phyloP scores from a whole-genome alignment of 2,113 vertebrate species.

The Chloropsis hardwickii region DNA sequence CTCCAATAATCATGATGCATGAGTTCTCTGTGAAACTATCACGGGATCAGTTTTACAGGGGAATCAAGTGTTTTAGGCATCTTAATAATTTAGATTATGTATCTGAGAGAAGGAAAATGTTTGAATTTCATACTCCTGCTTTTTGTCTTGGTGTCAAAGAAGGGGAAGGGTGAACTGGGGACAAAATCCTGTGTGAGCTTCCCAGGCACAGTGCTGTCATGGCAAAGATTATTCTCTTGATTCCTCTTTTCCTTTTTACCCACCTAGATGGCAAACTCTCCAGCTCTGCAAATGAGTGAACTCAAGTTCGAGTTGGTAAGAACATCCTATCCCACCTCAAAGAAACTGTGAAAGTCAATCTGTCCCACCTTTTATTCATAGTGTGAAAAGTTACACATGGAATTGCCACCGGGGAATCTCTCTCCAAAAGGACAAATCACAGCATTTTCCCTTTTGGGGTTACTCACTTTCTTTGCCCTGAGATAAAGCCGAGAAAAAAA shows the following conservation, averaged over 20 bases:
- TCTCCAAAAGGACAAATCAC: neutral
- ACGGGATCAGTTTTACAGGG: neutral
- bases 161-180: neutral
- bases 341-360: neutral
- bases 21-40: slow-evolving; percentile 31
- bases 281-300: neutral
- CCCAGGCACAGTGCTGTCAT: neutral
- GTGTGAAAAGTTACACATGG: neutral
- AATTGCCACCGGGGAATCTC: neutral
- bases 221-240: neutral
- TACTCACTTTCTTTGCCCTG: neutral
- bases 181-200: neutral
- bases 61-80: slow-evolving; percentile 6
- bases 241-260: neutral
- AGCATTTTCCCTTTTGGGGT: neutral
- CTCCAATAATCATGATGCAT: slow-evolving; percentile 27
- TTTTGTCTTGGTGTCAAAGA: neutral
- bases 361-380: neutral
- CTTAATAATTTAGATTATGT: slow-evolving; percentile 50
- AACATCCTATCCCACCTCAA: neutral
- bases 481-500: neutral
- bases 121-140: slow-evolving; percentile 1
- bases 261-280: neutral
- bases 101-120: neutral
- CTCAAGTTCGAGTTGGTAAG: neutral